Conservation (phyloP, 2,888 invertebrate genomes). For the Horisme vitalbata region DNA sequence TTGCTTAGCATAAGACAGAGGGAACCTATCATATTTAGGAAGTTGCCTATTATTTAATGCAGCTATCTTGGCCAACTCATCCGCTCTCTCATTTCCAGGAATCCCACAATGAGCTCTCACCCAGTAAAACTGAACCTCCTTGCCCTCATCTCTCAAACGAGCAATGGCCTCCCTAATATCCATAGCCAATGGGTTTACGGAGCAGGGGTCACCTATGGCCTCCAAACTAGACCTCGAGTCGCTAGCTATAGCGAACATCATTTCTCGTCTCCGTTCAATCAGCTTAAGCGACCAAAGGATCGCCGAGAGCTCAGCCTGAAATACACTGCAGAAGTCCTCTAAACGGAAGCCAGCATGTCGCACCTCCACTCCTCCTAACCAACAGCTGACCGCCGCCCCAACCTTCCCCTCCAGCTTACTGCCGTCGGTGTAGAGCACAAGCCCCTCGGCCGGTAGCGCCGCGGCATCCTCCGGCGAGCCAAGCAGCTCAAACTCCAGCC, state of each 20-base stretch:
- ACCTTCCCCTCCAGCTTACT: conserved; percentile 4
- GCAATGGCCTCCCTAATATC: not conserved
- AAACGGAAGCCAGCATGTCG: not conserved
- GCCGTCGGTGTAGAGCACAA: not conserved
- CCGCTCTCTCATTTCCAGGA: not conserved
- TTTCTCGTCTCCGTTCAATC: not conserved
- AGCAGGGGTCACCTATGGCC: not conserved
- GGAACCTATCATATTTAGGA: not conserved
- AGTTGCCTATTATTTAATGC: not conserved
- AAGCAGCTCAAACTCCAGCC: not conserved
- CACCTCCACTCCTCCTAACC: not conserved
- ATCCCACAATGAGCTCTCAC: not conserved
- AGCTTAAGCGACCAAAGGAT: not conserved
- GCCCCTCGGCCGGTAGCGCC: not conserved
- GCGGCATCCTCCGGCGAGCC: not conserved
- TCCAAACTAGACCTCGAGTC: not conserved
- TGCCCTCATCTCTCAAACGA: not conserved
- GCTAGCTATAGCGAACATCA: not conserved
- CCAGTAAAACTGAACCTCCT: not conserved
- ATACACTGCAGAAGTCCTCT: not conserved
- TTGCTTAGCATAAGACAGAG: not conserved
- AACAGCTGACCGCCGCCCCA: not conserved
- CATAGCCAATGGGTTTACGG: not conserved
- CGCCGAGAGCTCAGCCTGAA: not conserved
- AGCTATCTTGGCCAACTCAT: not conserved